Percentiles rank a stretch among this genome's conserved stretches.
These are phyloP conservation scores for Mus minutoides DNA, from an alignment of 2,797 vertebrate genomes.

Conservation along the genomic window DNA sequence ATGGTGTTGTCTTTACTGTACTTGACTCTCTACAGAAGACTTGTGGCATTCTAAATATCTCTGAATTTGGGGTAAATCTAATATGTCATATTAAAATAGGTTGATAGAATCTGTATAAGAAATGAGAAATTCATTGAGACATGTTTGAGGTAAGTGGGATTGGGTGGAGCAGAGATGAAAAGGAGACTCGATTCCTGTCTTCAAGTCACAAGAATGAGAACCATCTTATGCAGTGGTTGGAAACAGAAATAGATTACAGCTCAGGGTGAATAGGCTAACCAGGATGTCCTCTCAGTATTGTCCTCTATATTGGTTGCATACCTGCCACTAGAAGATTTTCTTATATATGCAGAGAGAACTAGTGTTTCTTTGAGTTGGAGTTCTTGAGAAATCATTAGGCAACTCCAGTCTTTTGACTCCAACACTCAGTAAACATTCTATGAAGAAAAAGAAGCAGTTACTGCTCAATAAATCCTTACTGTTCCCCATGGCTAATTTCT, in stretches of 20 bases:
- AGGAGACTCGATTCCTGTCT: constrained; percentile 17
- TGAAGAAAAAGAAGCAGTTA: background rate
- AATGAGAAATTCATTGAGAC: background rate
- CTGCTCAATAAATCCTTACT: background rate
- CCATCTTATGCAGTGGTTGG: background rate
- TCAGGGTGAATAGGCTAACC: background rate
- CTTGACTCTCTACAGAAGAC: background rate
- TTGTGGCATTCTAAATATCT: background rate
- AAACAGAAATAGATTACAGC: background rate
- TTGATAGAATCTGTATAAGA: background rate
- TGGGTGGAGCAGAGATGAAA: background rate
- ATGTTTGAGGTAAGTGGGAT: background rate
- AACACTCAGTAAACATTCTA: background rate
- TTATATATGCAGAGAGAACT: background rate
- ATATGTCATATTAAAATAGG: background rate
- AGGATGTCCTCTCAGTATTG: background rate
- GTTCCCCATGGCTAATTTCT: background rate
- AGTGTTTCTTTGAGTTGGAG: constrained; percentile 16
- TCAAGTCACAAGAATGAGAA: background rate
- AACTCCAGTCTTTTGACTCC: background rate
- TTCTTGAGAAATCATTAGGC: background rate
- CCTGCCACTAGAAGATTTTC: background rate
- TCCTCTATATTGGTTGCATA: background rate
- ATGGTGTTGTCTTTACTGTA: background rate
- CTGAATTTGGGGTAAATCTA: background rate